Base-by-base conservation (phyloP, 2,888 invertebrate genomes). In the Agriopis leucophaearia region DNA sequence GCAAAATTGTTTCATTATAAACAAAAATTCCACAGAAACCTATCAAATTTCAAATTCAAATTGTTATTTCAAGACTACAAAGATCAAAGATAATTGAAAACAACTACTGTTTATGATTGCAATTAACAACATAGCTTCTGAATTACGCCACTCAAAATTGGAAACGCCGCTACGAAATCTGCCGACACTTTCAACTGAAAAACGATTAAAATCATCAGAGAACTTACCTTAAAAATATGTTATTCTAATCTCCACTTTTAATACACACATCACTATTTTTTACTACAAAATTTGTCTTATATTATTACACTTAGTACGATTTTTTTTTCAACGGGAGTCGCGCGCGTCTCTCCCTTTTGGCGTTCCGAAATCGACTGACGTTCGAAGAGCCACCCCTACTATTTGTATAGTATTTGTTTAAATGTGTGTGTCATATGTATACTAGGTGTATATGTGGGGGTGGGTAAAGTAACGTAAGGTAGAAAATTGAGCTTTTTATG, bases 351-450 rank as follows among this genome's bases (percentile, higher is more conserved):
- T 44, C 69, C 75, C 61, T 60, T 9, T 0, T 67, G 64, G 61
- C 18, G 71, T 54, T 13, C 50, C n/a, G 64, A 70, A 62, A 79
- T 80, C 83, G 84, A 84, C 84, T 84, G 79, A 76, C 47, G 8
- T 6, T 5, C 12, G 35, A 8, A 15, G n/a, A 16, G 10, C 45
- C 2, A 18, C 36, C 44, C 27, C 27, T 55, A n/a, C 18, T 68
- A 64, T 68, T 45, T 64, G 45, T 54, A 66, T 45, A 40, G 6
- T 16, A 47, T 18, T 15, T 9, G 4, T 3, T 52, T 69, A 62
- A 66, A 59, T 71, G 66, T 69, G 64, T 65, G 48, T 16, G 16
- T 58, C 5, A 8, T 40, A n/a, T 58, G 12, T 15, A 15, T 18
- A 13, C 13, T 44, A 10, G 4, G 10, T 35, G 16, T 57, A 40